phyloP scores from a whole-genome alignment of 2,888 invertebrate genomes.

The Byasa hedistus region DNA sequence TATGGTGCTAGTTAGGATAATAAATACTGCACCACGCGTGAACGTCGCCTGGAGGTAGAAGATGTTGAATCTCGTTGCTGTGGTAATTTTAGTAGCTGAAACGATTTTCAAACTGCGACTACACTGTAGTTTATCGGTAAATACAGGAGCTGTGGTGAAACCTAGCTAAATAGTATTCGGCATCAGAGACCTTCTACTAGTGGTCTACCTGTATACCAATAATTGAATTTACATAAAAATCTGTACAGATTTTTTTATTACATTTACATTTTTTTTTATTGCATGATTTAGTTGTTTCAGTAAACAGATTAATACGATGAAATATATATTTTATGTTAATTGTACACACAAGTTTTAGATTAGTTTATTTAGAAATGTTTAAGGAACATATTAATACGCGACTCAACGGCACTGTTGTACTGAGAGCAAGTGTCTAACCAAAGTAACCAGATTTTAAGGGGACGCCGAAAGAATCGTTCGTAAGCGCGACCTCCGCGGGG shows the following conservation, averaged over 20 bases:
- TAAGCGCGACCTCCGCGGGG: constrained; percentile 68
- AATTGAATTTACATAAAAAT: too few relatives aligned
- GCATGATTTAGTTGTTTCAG: neutral
- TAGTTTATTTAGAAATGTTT: neutral
- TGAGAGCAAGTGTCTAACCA: constrained; percentile 65
- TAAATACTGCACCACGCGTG: too few relatives aligned
- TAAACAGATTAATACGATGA: neutral
- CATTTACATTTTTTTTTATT: neutral
- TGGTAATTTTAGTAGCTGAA: too few relatives aligned
- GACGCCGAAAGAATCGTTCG: constrained; percentile 69
- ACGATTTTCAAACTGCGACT: too few relatives aligned
- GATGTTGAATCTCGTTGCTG: too few relatives aligned
- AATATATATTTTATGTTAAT: neutral
- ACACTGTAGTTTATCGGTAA: too few relatives aligned
- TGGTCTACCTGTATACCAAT: too few relatives aligned
- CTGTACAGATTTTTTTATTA: neutral
- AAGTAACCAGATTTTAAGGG: constrained; percentile 73
- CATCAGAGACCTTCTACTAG: too few relatives aligned
- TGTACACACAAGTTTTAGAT: neutral
- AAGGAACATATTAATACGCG: neutral
- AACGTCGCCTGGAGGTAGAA: too few relatives aligned
- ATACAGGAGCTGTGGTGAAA: too few relatives aligned
- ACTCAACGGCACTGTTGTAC: constrained; percentile 44
- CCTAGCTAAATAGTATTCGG: too few relatives aligned
- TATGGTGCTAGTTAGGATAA: too few relatives aligned